Conservation (phyloP, 2,797 vertebrate species). For the Poeciliopsis turneri region DNA sequence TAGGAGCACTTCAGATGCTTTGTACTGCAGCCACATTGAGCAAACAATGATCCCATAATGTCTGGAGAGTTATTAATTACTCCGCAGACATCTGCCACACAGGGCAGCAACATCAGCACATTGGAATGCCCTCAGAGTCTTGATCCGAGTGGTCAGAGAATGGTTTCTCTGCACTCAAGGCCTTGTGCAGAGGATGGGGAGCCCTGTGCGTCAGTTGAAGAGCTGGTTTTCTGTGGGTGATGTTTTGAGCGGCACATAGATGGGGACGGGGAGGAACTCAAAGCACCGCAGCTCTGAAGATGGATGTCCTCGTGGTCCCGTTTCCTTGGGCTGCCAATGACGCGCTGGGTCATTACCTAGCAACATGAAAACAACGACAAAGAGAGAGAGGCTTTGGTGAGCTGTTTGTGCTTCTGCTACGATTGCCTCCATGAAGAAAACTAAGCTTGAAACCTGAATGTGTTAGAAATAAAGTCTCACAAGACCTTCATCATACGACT, state of each 20-base stretch:
- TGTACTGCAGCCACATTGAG: constrained; percentile 51
- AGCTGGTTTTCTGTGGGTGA: constrained; percentile 52
- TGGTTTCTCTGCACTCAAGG: constrained; percentile 88
- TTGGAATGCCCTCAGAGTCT: constrained; percentile 57
- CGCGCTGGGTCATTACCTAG: constrained; percentile 85
- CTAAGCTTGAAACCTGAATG: not conserved
- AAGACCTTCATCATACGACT: not conserved
- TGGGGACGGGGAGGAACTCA: constrained; percentile 81
- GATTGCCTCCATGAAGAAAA: not conserved
- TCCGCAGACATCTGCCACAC: constrained; percentile 47
- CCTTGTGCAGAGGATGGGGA: constrained; percentile 73
- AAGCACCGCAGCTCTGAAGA: constrained; percentile 88
- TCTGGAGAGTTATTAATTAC: constrained; percentile 39
- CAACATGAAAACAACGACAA: constrained; percentile 14
- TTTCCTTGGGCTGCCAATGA: constrained; percentile 76
- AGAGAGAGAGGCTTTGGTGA: constrained; percentile 6
- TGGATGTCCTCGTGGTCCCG: constrained; percentile 83
- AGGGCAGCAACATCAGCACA: constrained; percentile 44
- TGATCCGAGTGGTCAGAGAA: constrained; percentile 82
- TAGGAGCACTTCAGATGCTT: constrained; percentile 56
- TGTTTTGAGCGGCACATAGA: constrained; percentile 72
- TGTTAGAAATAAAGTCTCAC: not conserved
- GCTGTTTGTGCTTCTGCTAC: not conserved
- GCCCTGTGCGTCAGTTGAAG: constrained; percentile 53
- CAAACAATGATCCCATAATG: constrained; percentile 39